Conservation (phyloP, 2,888 invertebrate species). For the Orchesellides sinensis region DNA sequence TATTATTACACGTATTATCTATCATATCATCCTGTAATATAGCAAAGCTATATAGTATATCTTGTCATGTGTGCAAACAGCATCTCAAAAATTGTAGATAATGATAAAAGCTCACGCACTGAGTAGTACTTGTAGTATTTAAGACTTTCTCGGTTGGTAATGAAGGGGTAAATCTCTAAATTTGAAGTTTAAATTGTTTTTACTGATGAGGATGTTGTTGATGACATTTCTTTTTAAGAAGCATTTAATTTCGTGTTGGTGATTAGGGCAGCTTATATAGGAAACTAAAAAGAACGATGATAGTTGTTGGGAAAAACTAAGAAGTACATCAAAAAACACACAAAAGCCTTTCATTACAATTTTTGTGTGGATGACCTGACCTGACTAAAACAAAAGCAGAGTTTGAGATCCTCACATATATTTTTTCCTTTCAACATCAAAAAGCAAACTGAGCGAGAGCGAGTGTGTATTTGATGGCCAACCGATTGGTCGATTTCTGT, state of each 20-base stretch:
- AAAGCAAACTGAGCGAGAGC: neutral
- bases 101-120: no score
- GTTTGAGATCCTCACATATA: slow-evolving; percentile 8
- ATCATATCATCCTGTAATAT: neutral
- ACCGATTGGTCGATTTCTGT: neutral
- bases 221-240: slow-evolving; percentile 38
- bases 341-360: neutral
- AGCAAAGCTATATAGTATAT: neutral
- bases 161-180: neutral
- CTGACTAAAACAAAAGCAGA: slow-evolving; percentile 51
- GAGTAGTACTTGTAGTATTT: no score
- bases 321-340: no score
- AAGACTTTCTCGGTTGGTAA: neutral
- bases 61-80: neutral
- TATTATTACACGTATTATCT: slow-evolving; percentile 43
- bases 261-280: slow-evolving; percentile 61
- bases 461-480: neutral
- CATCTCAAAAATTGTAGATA: no score
- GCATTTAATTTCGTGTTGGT: slow-evolving; percentile 12
- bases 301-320: no score
- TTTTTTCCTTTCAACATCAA: slow-evolving; percentile 44
- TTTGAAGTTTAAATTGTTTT: neutral
- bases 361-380: slow-evolving; percentile 28
- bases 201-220: slow-evolving; percentile 24
- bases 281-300: slow-evolving; percentile 9